Evolutionary conservation across 2,113 vertebrate species (phyloP), one percentile per base, ranked within the genome.

Genomic region (Collichthys lucidus): DNA sequence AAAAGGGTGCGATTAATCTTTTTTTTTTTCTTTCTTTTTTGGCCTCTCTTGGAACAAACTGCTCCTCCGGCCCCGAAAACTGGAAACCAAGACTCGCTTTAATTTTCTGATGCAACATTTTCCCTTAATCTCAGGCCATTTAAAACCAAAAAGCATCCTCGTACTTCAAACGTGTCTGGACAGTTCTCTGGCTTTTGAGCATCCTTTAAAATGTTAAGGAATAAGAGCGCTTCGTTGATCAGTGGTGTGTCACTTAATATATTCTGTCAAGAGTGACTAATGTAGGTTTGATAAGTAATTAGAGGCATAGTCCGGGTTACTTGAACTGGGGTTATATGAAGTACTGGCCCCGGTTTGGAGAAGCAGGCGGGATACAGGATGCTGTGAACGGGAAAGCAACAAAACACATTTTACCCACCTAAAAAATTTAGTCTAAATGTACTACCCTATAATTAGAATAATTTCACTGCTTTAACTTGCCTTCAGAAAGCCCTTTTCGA

Each of bases 101-200:
- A 52, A 75, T 80, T 80, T 83, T 77, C 17, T 73, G 49, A 16
- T 63, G 46, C 60, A 83, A 67, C 52, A 50, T 59, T 49, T 53
- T 17, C 7, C 24, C 24, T 71, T 55, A 49, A 64, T 75, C 52
- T 61, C 2, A 11, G 12, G 9, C 4, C 20, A 42, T 60, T 80
- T 84, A 56, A 72, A 49, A 4, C 7, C 24, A 47, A 67, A 80
- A 65, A 53, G 20, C 24, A n/a, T 11, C n/a, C 8, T 79, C 50
- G n/a, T 17, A 61, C 63, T 64, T 76, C 61, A 65, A 16, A 77
- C 35, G 29, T 0, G 2, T 57, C n/a, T 16, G 1, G 31, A 77
- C 20, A 9, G n/a, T 63, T 20, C n/a, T 63, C 12, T 0, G 61
- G 35, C 16, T 47, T 72, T 70, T 35, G 29, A 69, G 24, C 16